Conservation (phyloP, 1,140 invertebrate genomes). For the Hycleus phaleratus region DNA sequence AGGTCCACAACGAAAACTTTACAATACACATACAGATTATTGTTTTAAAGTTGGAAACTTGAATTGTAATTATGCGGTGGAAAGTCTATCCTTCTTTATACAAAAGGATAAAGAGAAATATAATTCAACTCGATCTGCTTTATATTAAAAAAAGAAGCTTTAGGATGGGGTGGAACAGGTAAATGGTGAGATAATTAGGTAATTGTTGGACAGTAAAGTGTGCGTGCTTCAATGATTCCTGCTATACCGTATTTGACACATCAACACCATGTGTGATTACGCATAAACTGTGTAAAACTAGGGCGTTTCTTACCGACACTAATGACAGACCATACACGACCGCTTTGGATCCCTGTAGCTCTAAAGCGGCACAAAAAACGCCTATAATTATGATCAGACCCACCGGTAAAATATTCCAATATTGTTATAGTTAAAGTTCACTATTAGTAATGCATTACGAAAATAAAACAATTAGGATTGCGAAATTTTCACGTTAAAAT, state of each 20-base stretch:
- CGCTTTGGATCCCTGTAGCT: constrained; percentile 7
- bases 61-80: too few relatives aligned
- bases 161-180: too few relatives aligned
- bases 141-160: too few relatives aligned
- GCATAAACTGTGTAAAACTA: constrained; percentile 25
- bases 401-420: not conserved
- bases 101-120: too few relatives aligned
- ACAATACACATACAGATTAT: too few relatives aligned
- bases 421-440: not conserved
- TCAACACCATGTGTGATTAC: constrained; percentile 27
- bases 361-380: constrained; percentile 2
- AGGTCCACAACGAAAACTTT: not conserved
- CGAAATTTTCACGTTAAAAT: too few relatives aligned
- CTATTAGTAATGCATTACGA: too few relatives aligned
- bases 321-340: constrained; percentile 22
- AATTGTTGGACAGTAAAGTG: constrained; percentile 13
- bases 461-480: too few relatives aligned
- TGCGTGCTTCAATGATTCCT: constrained; percentile 14
- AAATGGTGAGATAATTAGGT: constrained; percentile 7
- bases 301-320: constrained; percentile 27
- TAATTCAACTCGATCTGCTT: too few relatives aligned
- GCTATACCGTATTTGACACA: constrained; percentile 27
- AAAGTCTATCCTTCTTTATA: too few relatives aligned
- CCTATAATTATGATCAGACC: not conserved
- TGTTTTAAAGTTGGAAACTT: too few relatives aligned